These are phyloP conservation scores for Sitophilus oryzae DNA, from an alignment of 1,140 invertebrate species.

Conservation along the genomic window DNA sequence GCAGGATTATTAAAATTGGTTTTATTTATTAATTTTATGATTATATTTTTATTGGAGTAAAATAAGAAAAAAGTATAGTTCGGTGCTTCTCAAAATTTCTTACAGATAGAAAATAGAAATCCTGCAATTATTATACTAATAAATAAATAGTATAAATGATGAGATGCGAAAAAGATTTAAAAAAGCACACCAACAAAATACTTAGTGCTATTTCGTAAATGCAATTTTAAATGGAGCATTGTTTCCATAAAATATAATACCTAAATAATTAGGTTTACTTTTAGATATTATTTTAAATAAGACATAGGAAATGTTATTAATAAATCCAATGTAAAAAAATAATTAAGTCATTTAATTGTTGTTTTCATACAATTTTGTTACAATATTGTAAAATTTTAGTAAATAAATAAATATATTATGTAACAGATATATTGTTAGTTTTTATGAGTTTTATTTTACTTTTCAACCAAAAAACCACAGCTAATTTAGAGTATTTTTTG, in stretches of 20 bases:
- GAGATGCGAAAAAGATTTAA: too few relatives aligned
- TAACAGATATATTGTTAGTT: slow-evolving; percentile 11
- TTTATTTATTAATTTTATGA: too few relatives aligned
- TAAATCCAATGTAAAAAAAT: slow-evolving; percentile 22
- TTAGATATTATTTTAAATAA: slow-evolving; percentile 19
- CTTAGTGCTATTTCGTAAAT: slow-evolving; percentile 12
- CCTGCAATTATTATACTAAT: too few relatives aligned
- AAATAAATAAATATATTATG: slow-evolving; percentile 26
- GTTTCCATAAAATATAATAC: slow-evolving; percentile 14
- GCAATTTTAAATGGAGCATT: slow-evolving; percentile 8
- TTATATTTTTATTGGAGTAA: too few relatives aligned
- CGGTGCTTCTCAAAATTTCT: too few relatives aligned
- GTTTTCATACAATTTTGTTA: slow-evolving; percentile 27
- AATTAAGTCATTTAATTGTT: slow-evolving; percentile 28
- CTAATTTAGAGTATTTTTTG: too few relatives aligned
- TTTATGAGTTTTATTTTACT: background rate
- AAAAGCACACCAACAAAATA: too few relatives aligned
- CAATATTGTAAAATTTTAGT: slow-evolving; percentile 28
- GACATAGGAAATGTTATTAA: slow-evolving; percentile 24
- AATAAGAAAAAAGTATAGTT: too few relatives aligned
- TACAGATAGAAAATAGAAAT: too few relatives aligned
- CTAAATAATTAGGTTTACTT: slow-evolving; percentile 9
- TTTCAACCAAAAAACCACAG: background rate
- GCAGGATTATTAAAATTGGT: too few relatives aligned
- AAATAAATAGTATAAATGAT: too few relatives aligned